Evolutionary conservation across 1,140 invertebrate genomes (phyloP), one percentile per base, ranked within the genome.

Genomic region (Diuraphis noxia): DNA sequence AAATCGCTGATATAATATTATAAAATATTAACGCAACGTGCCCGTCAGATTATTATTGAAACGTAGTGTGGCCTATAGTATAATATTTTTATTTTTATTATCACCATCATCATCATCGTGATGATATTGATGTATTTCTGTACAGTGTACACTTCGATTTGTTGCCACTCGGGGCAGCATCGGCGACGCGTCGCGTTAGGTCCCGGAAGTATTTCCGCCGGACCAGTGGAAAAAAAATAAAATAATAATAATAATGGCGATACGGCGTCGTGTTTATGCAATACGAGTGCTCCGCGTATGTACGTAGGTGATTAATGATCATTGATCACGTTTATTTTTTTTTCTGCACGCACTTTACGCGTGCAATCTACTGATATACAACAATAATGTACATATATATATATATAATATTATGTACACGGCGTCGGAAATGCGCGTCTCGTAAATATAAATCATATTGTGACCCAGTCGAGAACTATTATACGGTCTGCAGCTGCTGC

Each of bases 201-300:
- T 82, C 10, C 56, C 9, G 56, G 30, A n/a, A 63, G 56, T 63
- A 19, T 41, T n/a, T 43, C 40, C 40, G 10, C 25, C 5, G 41
- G 30, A 85, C 25, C 4, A 2, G 8, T 25, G 41, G 21, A n/a
- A 43, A 81, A 85, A 85, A 49, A 49, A 46, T 19, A 46, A 2
- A 46, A 49, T 21, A 49, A 84, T n/a, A 84, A 85, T 43, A 85
- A 85, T 85, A 85, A 84, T 23, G n/a, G 84, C 72, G 36, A 82
- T 46, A 81, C 77, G 89, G 77, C 89, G 89, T 91, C 25, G 43
- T 52, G 89, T 49, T 82, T 91, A 91, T 91, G 89, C 89, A 82
- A 81, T 82, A 30, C 72, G 30, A 91, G 89, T 81, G 43, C 77
- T 82, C 89, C 77, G 46, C 56, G 30, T 72, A 72, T n/a, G n/a